Evolutionary conservation across 2,888 invertebrate species (phyloP).

Genomic region (Drosophila fungiperda): DNA sequence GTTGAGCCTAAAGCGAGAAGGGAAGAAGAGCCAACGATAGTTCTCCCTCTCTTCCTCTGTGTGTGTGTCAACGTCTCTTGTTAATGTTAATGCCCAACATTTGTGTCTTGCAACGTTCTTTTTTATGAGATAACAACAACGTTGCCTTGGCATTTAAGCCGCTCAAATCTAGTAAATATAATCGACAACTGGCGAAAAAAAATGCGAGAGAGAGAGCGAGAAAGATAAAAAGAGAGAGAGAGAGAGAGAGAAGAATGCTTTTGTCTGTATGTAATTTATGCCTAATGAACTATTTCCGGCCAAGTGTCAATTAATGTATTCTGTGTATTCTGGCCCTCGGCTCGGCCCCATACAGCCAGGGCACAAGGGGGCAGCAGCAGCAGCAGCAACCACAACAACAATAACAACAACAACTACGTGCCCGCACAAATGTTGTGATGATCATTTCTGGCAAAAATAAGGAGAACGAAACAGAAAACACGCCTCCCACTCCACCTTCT

Average conservation of each 20-base stretch:
- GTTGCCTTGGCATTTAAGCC: slow-evolving; percentile 71
- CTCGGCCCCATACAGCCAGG: slow-evolving; percentile 37
- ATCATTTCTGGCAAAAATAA: slow-evolving; percentile 71
- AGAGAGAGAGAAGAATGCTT: slow-evolving; percentile 50
- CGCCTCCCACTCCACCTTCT: slow-evolving; percentile 14
- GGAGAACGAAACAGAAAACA: slow-evolving; percentile 14
- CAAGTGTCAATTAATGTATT: slow-evolving; percentile 81
- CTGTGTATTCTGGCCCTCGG: slow-evolving; percentile 68
- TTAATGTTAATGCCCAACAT: slow-evolving; percentile 61
- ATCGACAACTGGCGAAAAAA: slow-evolving; percentile 64
- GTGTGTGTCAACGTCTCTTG: slow-evolving; percentile 31
- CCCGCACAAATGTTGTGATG: slow-evolving; percentile 79
- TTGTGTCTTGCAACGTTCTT: slow-evolving; percentile 68
- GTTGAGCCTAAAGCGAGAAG: slow-evolving; percentile 46
- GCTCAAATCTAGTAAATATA: slow-evolving; percentile 74
- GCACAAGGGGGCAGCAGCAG: slow-evolving; percentile 50
- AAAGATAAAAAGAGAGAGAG: slow-evolving; percentile 14
- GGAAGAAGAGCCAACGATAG: slow-evolving; percentile 13
- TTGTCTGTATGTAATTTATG: slow-evolving; percentile 82
- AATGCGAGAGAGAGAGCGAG: slow-evolving; percentile 4
- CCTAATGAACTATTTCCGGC: slow-evolving; percentile 82
- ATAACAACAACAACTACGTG: slow-evolving; percentile 67
- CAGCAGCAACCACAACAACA: slow-evolving; percentile 18
- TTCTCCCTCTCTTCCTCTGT: neutral
- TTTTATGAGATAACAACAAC: slow-evolving; percentile 60